Conservation (phyloP, 2,797 vertebrate species). For the Manis crassicaudata region DNA sequence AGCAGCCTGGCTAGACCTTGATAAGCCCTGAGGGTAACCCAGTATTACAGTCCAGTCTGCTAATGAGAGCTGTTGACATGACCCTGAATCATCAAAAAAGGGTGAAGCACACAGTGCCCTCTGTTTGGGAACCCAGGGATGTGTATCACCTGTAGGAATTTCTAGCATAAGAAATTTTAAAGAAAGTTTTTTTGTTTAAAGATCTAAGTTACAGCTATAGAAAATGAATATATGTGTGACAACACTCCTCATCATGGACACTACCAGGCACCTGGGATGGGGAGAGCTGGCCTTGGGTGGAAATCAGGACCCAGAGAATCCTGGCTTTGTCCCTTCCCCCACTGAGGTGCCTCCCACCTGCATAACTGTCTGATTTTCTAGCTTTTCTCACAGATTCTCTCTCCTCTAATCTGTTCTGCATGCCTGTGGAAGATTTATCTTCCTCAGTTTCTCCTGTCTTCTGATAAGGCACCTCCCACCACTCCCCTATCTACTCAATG, state of each 20-base stretch:
- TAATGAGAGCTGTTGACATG: slow-evolving; percentile 19
- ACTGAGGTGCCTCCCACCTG: fast-evolving
- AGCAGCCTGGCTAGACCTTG: background rate
- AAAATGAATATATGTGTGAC: background rate
- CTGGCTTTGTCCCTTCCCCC: background rate
- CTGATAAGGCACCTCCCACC: background rate
- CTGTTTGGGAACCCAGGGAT: background rate
- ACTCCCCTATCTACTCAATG: background rate
- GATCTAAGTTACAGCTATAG: background rate
- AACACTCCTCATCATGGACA: background rate
- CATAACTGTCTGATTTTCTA: background rate
- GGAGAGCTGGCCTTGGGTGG: background rate
- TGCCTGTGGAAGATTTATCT: background rate
- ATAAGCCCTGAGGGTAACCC: background rate
- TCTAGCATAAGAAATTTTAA: background rate
- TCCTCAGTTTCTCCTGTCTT: background rate
- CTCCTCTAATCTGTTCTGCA: background rate
- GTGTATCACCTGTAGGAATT: background rate
- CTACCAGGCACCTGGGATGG: fast-evolving
- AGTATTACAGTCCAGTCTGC: background rate
- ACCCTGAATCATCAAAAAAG: slow-evolving; percentile 12
- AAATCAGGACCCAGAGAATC: background rate
- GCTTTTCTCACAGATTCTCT: background rate
- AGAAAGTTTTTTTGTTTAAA: background rate
- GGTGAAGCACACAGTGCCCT: fast-evolving